Percentiles rank a stretch among this genome's conserved stretches.
Evolutionary conservation across 2,888 invertebrate genomes (phyloP).

Genomic region (Cremastinae sp.): DNA sequence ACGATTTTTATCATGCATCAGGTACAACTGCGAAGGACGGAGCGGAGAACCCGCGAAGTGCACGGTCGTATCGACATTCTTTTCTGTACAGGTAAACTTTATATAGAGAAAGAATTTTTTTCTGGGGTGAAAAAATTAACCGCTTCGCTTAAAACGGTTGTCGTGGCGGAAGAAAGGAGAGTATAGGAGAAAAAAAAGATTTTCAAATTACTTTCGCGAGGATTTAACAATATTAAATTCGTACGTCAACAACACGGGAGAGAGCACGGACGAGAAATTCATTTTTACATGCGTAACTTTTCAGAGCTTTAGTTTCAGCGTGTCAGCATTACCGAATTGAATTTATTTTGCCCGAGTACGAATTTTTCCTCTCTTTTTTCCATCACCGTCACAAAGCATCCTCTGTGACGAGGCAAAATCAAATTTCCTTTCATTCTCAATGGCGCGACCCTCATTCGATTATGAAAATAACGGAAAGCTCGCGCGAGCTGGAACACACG

Average conservation of each 20-base stretch:
- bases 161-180: background rate
- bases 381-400: background rate
- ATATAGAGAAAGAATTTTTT: background rate
- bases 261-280: background rate
- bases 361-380: background rate
- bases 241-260: too few species aligned
- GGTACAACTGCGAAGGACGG: background rate
- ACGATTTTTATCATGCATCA: slow-evolving; percentile 20
- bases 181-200: background rate
- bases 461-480: slow-evolving; percentile 2
- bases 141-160: background rate
- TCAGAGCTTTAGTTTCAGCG: background rate
- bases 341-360: background rate
- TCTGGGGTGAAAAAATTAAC: slow-evolving; percentile 5
- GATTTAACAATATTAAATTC: background rate
- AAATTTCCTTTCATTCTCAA: slow-evolving; percentile 3
- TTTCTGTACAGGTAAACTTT: background rate
- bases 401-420: slow-evolving; percentile 4
- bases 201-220: background rate
- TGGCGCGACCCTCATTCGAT: background rate
- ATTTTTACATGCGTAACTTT: background rate
- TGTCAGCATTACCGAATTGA: background rate
- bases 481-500: background rate
- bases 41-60: background rate
- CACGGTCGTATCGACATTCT: background rate